Evolutionary conservation across 2,888 invertebrate species (phyloP), one percentile per base, ranked within the genome.

Genomic region (Amphipyra berbera): DNA sequence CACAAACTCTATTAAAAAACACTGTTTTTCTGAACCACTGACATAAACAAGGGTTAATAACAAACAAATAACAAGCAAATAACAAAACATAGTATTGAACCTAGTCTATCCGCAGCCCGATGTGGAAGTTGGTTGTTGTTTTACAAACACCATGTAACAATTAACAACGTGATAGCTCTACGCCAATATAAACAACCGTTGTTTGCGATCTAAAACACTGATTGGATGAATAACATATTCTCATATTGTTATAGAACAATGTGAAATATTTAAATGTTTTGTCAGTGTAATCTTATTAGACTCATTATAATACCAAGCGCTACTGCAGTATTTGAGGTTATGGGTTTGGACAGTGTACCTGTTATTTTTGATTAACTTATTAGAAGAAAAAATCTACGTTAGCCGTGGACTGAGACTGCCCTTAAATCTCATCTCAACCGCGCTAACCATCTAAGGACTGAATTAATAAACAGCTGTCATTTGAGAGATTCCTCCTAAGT

Each of bases 91-190:
- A 47, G 9, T 30, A 47, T 40, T 40, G 10, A 41, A 47, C 4
- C 35, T 56, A 46, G 15, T 56, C 10, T 35, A 12, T 35, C 6
- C 38, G 13, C 37, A 40, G 21, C 13, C 15, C 21, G 12, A 14
- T 41, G 27, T 12, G n/a, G n/a, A n/a, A 14, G n/a, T 40, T 63
- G 37, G 47, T 67, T 68, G 48, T 49, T 65, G 49, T 61, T 69
- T 7, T 14, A 63, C 59, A 44, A 60, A 70, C 56, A 60, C 37
- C 53, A 54, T 54, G 56, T 62, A 52, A 58, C 72, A 59, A 67
- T 67, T 61, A 63, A 63, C 60, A 48, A 35, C 50, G 14, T 46
- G 42, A 49, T 54, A 46, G 46, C 40, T 60, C 9, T 44, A 52
- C 40, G 50, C 45, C 48, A 67, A 61, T 21, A 49, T 15, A 60